Conservation (phyloP, 2,888 invertebrate genomes). For the Drosophila ustulata region DNA sequence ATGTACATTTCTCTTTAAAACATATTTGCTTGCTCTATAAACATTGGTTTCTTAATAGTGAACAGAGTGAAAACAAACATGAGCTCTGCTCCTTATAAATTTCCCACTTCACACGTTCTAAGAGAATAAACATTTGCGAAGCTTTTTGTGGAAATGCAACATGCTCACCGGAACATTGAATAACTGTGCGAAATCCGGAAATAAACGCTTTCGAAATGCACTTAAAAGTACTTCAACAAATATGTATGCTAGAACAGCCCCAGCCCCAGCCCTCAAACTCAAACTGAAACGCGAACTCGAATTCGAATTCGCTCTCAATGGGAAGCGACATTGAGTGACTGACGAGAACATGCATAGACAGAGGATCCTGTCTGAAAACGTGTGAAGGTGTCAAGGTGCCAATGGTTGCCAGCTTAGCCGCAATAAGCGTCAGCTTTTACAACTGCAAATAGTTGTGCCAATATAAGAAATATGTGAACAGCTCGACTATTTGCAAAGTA, state of each 20-base stretch:
- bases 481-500: slow-evolving; percentile 6
- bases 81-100: slow-evolving; percentile 13
- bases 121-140: slow-evolving; percentile 39
- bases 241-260: slow-evolving; percentile 20
- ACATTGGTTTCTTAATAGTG: not conserved
- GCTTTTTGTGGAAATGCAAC: slow-evolving; percentile 33
- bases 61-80: slow-evolving; percentile 1
- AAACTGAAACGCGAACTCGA: slow-evolving; percentile 10
- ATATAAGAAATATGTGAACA: slow-evolving; percentile 33
- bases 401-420: slow-evolving; percentile 41
- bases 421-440: slow-evolving; percentile 51
- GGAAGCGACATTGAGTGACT: slow-evolving; percentile 39
- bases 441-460: slow-evolving; percentile 40
- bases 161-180: slow-evolving; percentile 42
- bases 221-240: slow-evolving; percentile 70
- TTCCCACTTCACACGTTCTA: slow-evolving; percentile 10
- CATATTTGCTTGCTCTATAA: not conserved
- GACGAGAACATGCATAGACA: slow-evolving; percentile 3
- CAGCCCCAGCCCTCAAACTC: slow-evolving; percentile 7
- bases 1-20: not conserved
- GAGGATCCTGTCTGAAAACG: slow-evolving; percentile 2
- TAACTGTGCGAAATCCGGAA: slow-evolving; percentile 66
- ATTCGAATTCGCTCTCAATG: slow-evolving; percentile 16
- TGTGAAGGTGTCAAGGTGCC: slow-evolving; percentile 19
- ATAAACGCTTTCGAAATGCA: slow-evolving; percentile 69